phyloP scores from a whole-genome alignment of 53 echinoderm and acorn worm species.

The Patiria pectinifera region DNA sequence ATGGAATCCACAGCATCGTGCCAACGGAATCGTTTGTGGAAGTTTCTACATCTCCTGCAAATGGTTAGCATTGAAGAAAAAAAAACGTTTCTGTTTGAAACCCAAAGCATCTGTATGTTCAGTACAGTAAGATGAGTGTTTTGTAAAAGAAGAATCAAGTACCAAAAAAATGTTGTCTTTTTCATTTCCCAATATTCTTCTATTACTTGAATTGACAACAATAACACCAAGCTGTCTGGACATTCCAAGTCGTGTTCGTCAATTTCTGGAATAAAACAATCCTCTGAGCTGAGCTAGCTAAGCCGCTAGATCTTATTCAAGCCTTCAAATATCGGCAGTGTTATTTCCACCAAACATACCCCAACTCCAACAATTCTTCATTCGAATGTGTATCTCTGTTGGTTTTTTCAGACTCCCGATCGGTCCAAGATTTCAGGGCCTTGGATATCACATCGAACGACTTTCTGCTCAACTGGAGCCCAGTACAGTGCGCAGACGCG shows the following conservation, averaged over 20 bases:
- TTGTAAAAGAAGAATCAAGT: too few relatives aligned
- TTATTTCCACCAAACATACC: not conserved
- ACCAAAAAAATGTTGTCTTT: too few relatives aligned
- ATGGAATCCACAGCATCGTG: constrained; percentile 4
- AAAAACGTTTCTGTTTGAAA: not conserved
- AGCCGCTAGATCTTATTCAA: too few relatives aligned
- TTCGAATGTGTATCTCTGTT: too few relatives aligned
- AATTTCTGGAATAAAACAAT: not conserved
- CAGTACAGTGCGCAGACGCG: constrained; percentile 25
- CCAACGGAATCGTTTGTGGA: constrained; percentile 10
- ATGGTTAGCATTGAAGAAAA: not conserved
- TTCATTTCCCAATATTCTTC: too few relatives aligned
- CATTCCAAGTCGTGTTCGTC: not conserved
- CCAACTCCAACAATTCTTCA: too few relatives aligned
- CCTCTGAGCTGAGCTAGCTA: not conserved
- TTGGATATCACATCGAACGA: not conserved
- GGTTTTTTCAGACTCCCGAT: not conserved
- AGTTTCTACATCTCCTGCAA: not conserved
- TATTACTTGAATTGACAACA: too few relatives aligned
- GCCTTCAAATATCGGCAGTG: not conserved
- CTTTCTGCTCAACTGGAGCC: constrained; percentile 6
- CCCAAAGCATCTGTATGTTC: not conserved
- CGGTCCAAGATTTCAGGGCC: not conserved
- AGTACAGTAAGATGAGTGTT: too few relatives aligned
- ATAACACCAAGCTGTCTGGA: too few relatives aligned